Conservation (phyloP, 2,888 invertebrate genomes). For the Ganaspis brasiliensis region DNA sequence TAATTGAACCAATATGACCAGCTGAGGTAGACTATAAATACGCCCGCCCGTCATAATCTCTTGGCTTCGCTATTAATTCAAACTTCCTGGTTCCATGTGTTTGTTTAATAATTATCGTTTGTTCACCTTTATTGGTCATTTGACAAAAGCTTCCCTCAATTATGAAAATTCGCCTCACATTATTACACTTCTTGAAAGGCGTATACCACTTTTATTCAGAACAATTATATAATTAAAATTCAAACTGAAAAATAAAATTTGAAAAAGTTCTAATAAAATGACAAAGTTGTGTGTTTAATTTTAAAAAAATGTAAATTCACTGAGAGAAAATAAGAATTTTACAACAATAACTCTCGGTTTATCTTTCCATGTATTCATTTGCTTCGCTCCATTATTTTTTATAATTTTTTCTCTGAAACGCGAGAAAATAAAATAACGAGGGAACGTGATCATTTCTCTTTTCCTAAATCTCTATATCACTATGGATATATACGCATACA, state of each 20-base stretch:
- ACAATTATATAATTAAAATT: too few relatives aligned
- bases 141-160: neutral
- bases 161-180: neutral
- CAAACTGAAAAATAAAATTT: too few relatives aligned
- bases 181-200: too few relatives aligned
- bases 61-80: slow-evolving; percentile 20
- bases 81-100: slow-evolving; percentile 5
- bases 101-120: slow-evolving; percentile 7
- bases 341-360: too few relatives aligned
- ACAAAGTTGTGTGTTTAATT: too few relatives aligned
- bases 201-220: too few relatives aligned
- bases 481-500: neutral
- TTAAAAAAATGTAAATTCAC: too few relatives aligned
- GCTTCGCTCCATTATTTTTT: too few relatives aligned
- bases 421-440: neutral
- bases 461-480: slow-evolving; percentile 2
- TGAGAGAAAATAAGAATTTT: too few relatives aligned
- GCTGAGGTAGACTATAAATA: slow-evolving; percentile 9
- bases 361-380: too few relatives aligned
- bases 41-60: slow-evolving; percentile 12
- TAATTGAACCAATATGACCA: slow-evolving; percentile 17
- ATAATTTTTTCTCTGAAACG: too few relatives aligned
- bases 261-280: too few relatives aligned
- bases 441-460: neutral
- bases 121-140: neutral